These are phyloP conservation scores for Ennomos quercinarius DNA, from an alignment of 2,888 invertebrate genomes.

Conservation along the genomic window DNA sequence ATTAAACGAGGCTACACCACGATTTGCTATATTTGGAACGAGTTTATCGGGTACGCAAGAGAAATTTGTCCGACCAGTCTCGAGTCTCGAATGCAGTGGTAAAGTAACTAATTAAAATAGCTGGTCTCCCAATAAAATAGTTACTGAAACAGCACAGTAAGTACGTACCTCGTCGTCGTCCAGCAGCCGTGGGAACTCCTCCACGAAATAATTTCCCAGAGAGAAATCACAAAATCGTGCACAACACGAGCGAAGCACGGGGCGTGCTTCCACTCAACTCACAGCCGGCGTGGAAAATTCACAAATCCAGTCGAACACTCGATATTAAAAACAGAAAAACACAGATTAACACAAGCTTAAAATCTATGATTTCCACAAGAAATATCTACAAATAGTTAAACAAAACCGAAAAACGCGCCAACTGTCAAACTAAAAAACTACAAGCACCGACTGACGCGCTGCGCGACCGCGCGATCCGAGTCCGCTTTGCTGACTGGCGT, in stretches of 20 bases:
- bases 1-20: conserved; percentile 52
- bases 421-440: conserved; percentile 85
- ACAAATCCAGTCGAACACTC: conserved; percentile 80
- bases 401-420: conserved; percentile 83
- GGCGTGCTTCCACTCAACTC: conserved; percentile 78
- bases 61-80: conserved; percentile 55
- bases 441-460: conserved; percentile 78
- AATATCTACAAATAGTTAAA: conserved; percentile 60
- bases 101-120: conserved; percentile 23
- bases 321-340: conserved; percentile 74
- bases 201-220: conserved; percentile 69
- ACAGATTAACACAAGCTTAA: conserved; percentile 82
- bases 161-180: conserved; percentile 67
- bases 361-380: conserved; percentile 82
- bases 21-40: conserved; percentile 77
- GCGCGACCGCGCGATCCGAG: conserved; percentile 81
- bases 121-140: conserved; percentile 27
- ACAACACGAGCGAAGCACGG: conserved; percentile 74
- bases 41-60: conserved; percentile 59
- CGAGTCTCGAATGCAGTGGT: conserved; percentile 45
- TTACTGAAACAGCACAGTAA: conserved; percentile 38
- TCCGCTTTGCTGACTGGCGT: conserved; percentile 78
- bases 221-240: conserved; percentile 79
- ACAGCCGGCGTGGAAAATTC: conserved; percentile 78
- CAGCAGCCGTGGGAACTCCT: conserved; percentile 55